Evolutionary conservation across 2,888 invertebrate genomes (phyloP).

Genomic region (Podotricha telesiphe): DNA sequence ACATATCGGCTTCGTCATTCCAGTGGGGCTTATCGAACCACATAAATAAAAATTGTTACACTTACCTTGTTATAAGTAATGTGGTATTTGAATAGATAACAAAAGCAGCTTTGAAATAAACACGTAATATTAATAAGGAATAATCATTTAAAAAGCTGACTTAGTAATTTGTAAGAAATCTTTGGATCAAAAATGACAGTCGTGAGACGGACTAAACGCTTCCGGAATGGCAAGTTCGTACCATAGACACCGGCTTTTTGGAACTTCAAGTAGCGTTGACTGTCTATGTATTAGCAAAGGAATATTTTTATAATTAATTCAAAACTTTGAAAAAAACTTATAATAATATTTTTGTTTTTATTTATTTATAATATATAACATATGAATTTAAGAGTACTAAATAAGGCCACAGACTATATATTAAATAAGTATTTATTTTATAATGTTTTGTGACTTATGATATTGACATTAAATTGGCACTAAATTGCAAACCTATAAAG

Average conservation of each 20-base stretch:
- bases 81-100: constrained; percentile 44
- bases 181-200: constrained; percentile 68
- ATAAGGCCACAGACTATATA: not conserved
- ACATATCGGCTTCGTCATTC: constrained; percentile 68
- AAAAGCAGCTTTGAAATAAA: constrained; percentile 44
- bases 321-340: not conserved
- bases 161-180: constrained; percentile 56
- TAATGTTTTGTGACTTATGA: too few relatives aligned
- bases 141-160: constrained; percentile 33
- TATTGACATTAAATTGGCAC: not conserved
- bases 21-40: constrained; percentile 49
- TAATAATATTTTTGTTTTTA: too few relatives aligned
- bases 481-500: not conserved
- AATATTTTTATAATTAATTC: not conserved
- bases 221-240: constrained; percentile 54
- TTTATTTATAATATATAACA: not conserved
- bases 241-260: constrained; percentile 21
- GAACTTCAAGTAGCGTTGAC: constrained; percentile 40
- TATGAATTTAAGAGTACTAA: not conserved
- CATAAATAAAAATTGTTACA: constrained; percentile 32
- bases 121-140: constrained; percentile 38
- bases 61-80: constrained; percentile 48
- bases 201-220: constrained; percentile 56
- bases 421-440: not conserved
- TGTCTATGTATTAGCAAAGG: constrained; percentile 34